Conservation (phyloP, 2,888 invertebrate species). For the Panopea generosa region DNA sequence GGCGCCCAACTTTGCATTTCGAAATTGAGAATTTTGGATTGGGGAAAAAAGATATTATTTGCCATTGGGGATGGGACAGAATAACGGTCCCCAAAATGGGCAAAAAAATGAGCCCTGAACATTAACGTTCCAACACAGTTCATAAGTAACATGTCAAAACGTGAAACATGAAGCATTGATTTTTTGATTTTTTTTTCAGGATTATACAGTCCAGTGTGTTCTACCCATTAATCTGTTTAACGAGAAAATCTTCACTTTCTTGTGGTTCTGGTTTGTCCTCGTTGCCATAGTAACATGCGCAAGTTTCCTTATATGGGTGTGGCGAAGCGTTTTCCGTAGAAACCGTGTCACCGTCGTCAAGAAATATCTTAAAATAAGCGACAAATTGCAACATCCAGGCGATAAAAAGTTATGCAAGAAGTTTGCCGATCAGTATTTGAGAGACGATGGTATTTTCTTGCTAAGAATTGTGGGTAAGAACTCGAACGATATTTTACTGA, state of each 20-base stretch:
- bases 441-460: slow-evolving; percentile 79
- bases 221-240: slow-evolving; percentile 81
- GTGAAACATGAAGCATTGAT: no score
- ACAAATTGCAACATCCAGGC: slow-evolving; percentile 72
- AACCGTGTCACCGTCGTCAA: slow-evolving; percentile 76
- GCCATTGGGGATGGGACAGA: no score
- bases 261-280: slow-evolving; percentile 81
- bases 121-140: no score
- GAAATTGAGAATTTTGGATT: no score
- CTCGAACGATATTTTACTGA: slow-evolving; percentile 79
- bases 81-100: no score
- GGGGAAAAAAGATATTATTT: no score
- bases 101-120: no score
- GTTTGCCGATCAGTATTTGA: slow-evolving; percentile 78
- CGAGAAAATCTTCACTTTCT: slow-evolving; percentile 81
- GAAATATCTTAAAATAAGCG: slow-evolving; percentile 78
- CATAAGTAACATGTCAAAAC: no score
- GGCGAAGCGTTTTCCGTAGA: slow-evolving; percentile 72
- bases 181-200: no score
- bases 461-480: slow-evolving; percentile 79
- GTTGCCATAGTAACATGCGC: slow-evolving; percentile 73
- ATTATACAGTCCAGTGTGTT: slow-evolving; percentile 78
- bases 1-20: no score
- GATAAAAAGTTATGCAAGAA: slow-evolving; percentile 77
- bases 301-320: slow-evolving; percentile 80